A percentile compares a stretch with the other conserved stretches of the same genome.
Evolutionary conservation across 2,888 invertebrate genomes (phyloP).

Genomic region (Drosophila acutilabella): DNA sequence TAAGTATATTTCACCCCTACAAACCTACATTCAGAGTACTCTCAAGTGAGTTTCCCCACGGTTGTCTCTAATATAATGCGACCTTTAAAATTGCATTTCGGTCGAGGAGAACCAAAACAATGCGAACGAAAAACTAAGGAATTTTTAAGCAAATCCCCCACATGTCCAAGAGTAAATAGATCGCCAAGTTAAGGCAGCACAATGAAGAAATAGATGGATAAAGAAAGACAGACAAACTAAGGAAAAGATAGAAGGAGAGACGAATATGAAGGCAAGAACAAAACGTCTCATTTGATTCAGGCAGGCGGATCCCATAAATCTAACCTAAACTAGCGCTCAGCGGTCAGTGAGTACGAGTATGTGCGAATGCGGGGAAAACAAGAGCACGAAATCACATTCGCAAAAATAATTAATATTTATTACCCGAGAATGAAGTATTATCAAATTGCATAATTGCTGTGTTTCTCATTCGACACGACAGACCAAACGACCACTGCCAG

Average conservation of each 20-base stretch:
- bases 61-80: constrained; percentile 13
- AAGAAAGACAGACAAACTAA: not conserved
- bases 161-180: constrained; percentile 54
- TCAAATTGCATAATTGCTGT: constrained; percentile 81
- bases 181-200: constrained; percentile 12
- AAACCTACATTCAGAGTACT: constrained; percentile 1
- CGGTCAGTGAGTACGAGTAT: constrained; percentile 48
- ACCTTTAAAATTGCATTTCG: constrained; percentile 17
- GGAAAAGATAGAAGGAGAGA: constrained; percentile 1
- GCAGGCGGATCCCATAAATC: constrained; percentile 68
- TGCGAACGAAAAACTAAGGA: constrained; percentile 28
- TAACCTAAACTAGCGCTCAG: constrained; percentile 73
- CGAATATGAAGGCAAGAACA: constrained; percentile 21
- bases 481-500: constrained; percentile 2
- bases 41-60: constrained; percentile 8
- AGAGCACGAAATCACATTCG: constrained; percentile 62
- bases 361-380: constrained; percentile 13
- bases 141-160: constrained; percentile 60
- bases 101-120: constrained; percentile 5
- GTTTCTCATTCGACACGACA: constrained; percentile 82
- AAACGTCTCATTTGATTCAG: constrained; percentile 71
- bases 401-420: constrained; percentile 80
- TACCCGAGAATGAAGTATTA: constrained; percentile 81
- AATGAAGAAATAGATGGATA: not conserved
- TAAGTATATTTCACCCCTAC: too few relatives aligned